phyloP scores from a whole-genome alignment of 2,888 invertebrate genomes.

The Amiota communis region DNA sequence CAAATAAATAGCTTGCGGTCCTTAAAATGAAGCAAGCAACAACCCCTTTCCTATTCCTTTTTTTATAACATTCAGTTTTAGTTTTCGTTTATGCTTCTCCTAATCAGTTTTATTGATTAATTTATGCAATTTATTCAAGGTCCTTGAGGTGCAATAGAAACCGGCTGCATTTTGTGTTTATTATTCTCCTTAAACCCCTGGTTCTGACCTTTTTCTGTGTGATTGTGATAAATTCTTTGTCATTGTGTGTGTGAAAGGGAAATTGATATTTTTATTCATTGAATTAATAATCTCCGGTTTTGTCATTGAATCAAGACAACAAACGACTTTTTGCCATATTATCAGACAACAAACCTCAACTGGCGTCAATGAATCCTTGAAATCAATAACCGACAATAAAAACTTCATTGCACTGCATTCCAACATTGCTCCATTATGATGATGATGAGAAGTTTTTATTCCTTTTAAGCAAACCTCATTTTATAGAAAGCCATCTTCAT shows the following conservation, averaged over 20 bases:
- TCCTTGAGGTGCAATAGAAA: conserved; percentile 10
- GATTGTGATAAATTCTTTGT: background rate
- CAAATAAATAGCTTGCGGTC: conserved; percentile 10
- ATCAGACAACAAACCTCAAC: background rate
- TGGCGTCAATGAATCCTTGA: background rate
- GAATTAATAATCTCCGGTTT: conserved; percentile 19
- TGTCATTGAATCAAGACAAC: background rate
- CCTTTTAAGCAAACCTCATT: background rate
- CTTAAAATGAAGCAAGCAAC: background rate
- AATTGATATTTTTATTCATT: conserved; percentile 16
- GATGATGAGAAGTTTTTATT: too few relatives aligned
- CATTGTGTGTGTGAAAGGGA: background rate
- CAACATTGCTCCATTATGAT: too few relatives aligned
- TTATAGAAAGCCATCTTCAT: background rate
- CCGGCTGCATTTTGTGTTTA: background rate
- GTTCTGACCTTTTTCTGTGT: background rate
- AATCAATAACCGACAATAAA: background rate
- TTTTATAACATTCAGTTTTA: too few relatives aligned
- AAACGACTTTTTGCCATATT: background rate
- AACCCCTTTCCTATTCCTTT: background rate
- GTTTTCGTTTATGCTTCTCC: background rate
- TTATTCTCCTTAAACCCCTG: background rate
- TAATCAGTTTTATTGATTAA: conserved; percentile 28
- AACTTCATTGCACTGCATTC: background rate
- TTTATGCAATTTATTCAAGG: conserved; percentile 21